A percentile compares a stretch with the other conserved stretches of the same genome.
These are phyloP conservation scores for Leptodactylus fuscus DNA, from an alignment of 2,113 vertebrate species.

Conservation along the genomic window DNA sequence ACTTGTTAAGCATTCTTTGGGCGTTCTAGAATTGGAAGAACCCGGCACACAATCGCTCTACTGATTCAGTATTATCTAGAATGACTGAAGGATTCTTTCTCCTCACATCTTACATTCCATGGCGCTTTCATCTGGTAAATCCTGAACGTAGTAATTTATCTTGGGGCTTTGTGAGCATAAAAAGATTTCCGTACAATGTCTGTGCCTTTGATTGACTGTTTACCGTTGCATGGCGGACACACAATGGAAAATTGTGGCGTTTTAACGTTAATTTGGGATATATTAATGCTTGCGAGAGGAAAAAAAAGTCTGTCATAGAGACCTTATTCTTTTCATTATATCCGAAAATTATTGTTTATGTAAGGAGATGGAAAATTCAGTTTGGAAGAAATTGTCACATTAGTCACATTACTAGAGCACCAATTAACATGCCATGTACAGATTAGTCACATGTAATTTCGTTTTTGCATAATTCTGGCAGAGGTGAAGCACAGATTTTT, in stretches of 20 bases:
- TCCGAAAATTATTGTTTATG: constrained; percentile 49
- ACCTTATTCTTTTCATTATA: constrained; percentile 15
- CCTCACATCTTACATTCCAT: neutral
- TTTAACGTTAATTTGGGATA: neutral
- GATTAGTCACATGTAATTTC: constrained; percentile 16
- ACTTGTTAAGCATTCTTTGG: neutral
- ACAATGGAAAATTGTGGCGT: constrained; percentile 23
- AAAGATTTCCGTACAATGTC: neutral
- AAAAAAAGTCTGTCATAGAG: constrained; percentile 17
- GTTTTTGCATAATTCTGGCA: neutral
- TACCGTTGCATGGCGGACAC: constrained; percentile 8
- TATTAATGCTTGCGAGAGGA: neutral
- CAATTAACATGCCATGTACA: constrained; percentile 34
- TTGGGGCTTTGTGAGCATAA: neutral
- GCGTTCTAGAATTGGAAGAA: neutral
- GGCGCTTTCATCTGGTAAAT: neutral
- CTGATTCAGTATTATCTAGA: neutral
- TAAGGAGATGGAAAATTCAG: neutral
- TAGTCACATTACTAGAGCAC: neutral
- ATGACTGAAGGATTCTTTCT: neutral
- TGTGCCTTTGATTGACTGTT: constrained; percentile 20
- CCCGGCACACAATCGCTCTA: neutral
- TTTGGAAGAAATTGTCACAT: neutral
- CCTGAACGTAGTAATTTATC: constrained; percentile 9
- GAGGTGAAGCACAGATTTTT: neutral